Base-by-base conservation (phyloP, 2,888 invertebrate species). In the Neelides folsomi region DNA sequence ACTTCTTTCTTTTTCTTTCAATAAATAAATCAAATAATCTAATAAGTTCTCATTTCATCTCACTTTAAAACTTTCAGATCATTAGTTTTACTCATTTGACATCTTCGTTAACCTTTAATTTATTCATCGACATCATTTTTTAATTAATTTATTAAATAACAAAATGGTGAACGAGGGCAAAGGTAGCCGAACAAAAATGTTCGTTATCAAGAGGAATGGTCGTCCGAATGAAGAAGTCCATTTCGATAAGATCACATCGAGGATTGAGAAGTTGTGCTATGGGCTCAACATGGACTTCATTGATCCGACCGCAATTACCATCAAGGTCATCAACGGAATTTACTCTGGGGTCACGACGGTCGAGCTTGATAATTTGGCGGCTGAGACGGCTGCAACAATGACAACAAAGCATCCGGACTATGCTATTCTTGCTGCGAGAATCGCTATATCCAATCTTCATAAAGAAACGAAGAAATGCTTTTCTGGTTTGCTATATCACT, bases 311-410 rank as follows among this genome's bases (percentile, higher is more conserved):
- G 76, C 82, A 45, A 87, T 92, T 56, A 89, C 90, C 0, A 71
- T 86, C 59, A 90, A 92, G 73, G 95, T 97, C 0, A 92, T 97
- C 62, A 87, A 76, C 71, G 97, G 97, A 0, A 77, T 98, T 39
- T 97, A 95, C 70, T 82, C 87, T 55, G 97, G 97, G 12, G 95
- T 99, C 1, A 92, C 92, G 7, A 98, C 97, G 0, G 85, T 92
- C 15, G 94, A 98, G 70, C 73, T 98, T 64, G 98, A 98, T 71
- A 97, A 94, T 70, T 75, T 98, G 58, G 97, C 98, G 42, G 98
- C 98, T 0, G 97, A 98, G 73, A 97, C 89, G 39, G 90, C 97
- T n/a, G 97, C 97, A 10, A 89, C 89, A 34, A 86, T 95, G 85
- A 95, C 97, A 0, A 92, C 92, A 2, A 83, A 86, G 67, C 97